Evolutionary conservation across 2,888 invertebrate species (phyloP), one percentile per base, ranked within the genome.

Genomic region (Miltochrista miniata): DNA sequence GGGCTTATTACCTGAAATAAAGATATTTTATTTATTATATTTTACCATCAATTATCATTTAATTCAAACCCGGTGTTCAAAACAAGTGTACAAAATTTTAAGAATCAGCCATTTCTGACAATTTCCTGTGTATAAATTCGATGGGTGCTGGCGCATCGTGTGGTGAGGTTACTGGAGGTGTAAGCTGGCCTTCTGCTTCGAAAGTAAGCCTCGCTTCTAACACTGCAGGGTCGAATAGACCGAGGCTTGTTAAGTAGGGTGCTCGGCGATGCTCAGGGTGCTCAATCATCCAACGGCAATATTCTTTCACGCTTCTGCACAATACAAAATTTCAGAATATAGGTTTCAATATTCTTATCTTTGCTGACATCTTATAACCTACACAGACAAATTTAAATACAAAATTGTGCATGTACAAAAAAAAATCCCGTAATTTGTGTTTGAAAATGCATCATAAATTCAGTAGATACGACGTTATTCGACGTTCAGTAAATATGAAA

Each of bases 291-390:
- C 93, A 93, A 48, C 92, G 89, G 56, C 92, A 92, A 61, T 93
- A 94, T 48, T 92, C 93, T 64, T 90, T 90, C 0, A 93, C 93
- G 45, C 93, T 93, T 65, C 93, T 93, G 77, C 5, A 72, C 61
- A 45, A 38, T 7, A 12, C 30, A 37, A 13, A 34, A 29, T 24
- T 7, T 1, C 18, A 10, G 2, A 35, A 24, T 24, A 24, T 24
- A 24, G 5, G 18, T 24, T n/a, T n/a, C n/a, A n/a, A 24, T 4
- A 5, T 24, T 24, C 18, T 24, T 24, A n/a, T n/a, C n/a, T n/a
- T n/a, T n/a, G n/a, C n/a, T n/a, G n/a, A n/a, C n/a, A n/a, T n/a
- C n/a, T n/a, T n/a, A n/a, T n/a, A n/a, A n/a, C n/a, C n/a, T n/a
- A n/a, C n/a, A n/a, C n/a, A n/a, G n/a, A n/a, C n/a, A n/a, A n/a